Conservation (phyloP, 2,797 vertebrate genomes). For the Thunnus albacares region DNA sequence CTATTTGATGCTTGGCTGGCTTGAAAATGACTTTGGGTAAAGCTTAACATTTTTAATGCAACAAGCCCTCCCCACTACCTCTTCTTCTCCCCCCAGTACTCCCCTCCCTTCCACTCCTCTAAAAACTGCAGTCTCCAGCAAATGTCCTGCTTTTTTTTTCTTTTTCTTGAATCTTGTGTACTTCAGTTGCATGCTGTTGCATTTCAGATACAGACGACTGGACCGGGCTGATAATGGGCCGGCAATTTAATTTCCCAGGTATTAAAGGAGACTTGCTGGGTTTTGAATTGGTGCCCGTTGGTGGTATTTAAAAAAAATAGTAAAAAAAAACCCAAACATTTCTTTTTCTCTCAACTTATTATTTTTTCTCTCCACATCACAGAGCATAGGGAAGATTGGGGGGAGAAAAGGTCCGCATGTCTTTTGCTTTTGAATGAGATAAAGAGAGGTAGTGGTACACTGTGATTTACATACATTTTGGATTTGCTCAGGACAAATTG, state of each 20-base stretch:
- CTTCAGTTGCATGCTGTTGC: slow-evolving; percentile 69
- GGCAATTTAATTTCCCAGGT: slow-evolving; percentile 83
- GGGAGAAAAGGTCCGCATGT: slow-evolving; percentile 52
- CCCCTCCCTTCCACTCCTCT: slow-evolving; percentile 35
- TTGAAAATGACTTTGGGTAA: slow-evolving; percentile 80
- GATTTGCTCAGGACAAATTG: slow-evolving; percentile 59
- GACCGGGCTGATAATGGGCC: slow-evolving; percentile 80
- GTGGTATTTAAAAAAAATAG: slow-evolving; percentile 68
- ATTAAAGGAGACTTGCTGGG: slow-evolving; percentile 82
- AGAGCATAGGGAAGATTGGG: slow-evolving; percentile 59
- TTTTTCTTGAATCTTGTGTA: slow-evolving; percentile 70
- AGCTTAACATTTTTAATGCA: slow-evolving; percentile 78
- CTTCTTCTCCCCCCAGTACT: slow-evolving; percentile 15
- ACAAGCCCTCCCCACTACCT: slow-evolving; percentile 24
- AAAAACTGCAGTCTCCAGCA: slow-evolving; percentile 75
- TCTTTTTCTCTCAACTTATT: slow-evolving; percentile 37
- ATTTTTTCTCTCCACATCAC: slow-evolving; percentile 51
- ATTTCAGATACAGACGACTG: slow-evolving; percentile 83
- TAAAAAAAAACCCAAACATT: slow-evolving; percentile 7
- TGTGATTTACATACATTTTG: slow-evolving; percentile 69
- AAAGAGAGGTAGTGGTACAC: slow-evolving; percentile 49
- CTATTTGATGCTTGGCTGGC: slow-evolving; percentile 82
- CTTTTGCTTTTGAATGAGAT: slow-evolving; percentile 69
- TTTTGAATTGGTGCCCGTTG: slow-evolving; percentile 81
- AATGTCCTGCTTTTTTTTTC: slow-evolving; percentile 57